A percentile compares a stretch with the other conserved stretches of the same genome.
Evolutionary conservation across 1,140 invertebrate genomes (phyloP).

Genomic region (Arion vulgaris): DNA sequence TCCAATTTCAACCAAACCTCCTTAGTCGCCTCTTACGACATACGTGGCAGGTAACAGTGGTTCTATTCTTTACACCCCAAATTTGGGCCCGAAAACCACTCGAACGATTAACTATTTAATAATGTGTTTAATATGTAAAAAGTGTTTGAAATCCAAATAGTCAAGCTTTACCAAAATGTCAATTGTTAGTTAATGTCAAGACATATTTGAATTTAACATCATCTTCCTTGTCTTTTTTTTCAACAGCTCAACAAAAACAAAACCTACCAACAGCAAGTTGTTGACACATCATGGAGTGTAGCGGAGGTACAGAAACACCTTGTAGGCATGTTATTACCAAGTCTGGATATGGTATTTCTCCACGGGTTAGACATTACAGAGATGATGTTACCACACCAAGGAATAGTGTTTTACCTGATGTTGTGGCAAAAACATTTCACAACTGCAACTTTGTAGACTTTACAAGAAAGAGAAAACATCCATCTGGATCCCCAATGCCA

Average conservation of each 20-base stretch:
- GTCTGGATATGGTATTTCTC: background rate
- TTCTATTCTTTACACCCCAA: no score
- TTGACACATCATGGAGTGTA: background rate
- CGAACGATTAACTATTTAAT: no score
- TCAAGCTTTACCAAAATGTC: no score
- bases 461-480: background rate
- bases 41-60: no score
- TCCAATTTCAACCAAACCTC: no score
- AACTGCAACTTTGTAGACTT: background rate
- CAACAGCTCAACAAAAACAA: background rate
- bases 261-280: background rate
- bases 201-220: no score
- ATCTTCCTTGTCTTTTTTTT: slow-evolving; percentile 1
- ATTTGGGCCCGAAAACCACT: no score
- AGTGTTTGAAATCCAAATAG: no score
- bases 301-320: background rate
- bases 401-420: background rate
- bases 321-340: background rate
- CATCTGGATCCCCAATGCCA: background rate
- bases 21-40: no score
- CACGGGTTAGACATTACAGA: background rate
- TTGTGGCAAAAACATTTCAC: background rate
- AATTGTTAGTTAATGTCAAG: no score
- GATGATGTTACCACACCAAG: background rate
- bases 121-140: no score